Conservation (phyloP, 2,888 invertebrate species). For the Amiota minor region DNA sequence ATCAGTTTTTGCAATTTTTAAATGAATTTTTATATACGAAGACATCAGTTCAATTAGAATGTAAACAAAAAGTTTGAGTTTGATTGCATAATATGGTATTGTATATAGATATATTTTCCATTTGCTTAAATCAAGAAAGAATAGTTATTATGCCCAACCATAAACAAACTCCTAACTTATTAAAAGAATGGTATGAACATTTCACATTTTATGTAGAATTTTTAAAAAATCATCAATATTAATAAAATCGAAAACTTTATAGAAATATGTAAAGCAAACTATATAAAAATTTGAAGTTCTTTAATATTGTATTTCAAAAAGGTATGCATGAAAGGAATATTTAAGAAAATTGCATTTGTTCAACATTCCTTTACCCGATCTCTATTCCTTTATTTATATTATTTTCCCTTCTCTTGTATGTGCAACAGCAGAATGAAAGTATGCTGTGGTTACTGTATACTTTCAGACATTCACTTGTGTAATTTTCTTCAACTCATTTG, state of each 20-base stretch:
- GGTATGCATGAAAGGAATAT: conserved; percentile 4
- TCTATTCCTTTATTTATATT: neutral
- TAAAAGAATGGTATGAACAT: no score
- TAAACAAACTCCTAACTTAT: no score
- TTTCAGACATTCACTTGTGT: neutral
- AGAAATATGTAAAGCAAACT: neutral
- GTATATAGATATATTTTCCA: no score
- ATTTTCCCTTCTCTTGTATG: neutral
- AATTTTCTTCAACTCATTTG: conserved; percentile 13
- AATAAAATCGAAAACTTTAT: neutral
- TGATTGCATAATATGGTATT: no score
- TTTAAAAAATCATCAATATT: no score
- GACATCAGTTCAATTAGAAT: no score
- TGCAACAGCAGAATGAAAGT: conserved; percentile 3
- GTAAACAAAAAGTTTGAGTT: no score
- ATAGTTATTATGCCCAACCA: no score
- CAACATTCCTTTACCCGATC: neutral
- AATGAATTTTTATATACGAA: no score
- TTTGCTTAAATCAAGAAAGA: no score
- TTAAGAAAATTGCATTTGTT: neutral
- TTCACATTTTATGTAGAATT: no score
- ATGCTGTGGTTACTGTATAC: neutral
- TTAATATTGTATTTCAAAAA: neutral
- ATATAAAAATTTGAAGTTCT: neutral
- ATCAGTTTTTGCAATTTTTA: no score